phyloP scores from a whole-genome alignment of 1,140 invertebrate species.

The Conus betulinus region DNA sequence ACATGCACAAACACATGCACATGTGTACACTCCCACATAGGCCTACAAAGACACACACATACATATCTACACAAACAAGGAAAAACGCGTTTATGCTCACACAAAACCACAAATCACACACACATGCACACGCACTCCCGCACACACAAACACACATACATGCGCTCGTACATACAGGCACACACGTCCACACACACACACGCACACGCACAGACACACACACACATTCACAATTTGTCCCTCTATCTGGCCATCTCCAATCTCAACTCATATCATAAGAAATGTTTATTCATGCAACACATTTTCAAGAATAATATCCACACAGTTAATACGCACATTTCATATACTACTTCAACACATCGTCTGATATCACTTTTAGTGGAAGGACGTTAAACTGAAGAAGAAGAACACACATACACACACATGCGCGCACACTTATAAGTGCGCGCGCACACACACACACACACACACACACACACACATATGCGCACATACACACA shows the following conservation, averaged over 20 bases:
- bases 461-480: slow-evolving; percentile 11
- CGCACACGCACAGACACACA: neutral
- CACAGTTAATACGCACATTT: too few species aligned
- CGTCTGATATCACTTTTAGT: too few species aligned
- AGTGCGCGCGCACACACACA: neutral
- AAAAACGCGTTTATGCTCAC: neutral
- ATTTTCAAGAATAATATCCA: too few species aligned
- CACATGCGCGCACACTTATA: neutral
- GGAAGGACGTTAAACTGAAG: too few species aligned
- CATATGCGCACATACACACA: neutral
- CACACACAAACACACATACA: slow-evolving; percentile 28
- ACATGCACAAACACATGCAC: neutral
- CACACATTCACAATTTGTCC: too few species aligned
- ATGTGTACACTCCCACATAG: neutral
- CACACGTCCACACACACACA: neutral
- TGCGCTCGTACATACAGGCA: slow-evolving; percentile 5
- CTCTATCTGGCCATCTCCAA: too few species aligned
- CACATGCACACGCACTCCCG: slow-evolving; percentile 18
- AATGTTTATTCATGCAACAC: too few species aligned
- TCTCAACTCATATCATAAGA: too few species aligned
- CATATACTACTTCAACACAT: too few species aligned
- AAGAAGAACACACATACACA: too few species aligned
- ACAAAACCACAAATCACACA: slow-evolving; percentile 10
- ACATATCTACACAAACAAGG: neutral
- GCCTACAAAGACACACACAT: too few species aligned